These are phyloP conservation scores for Conops quadrifasciatus DNA, from an alignment of 2,888 invertebrate genomes.

Conservation along the genomic window DNA sequence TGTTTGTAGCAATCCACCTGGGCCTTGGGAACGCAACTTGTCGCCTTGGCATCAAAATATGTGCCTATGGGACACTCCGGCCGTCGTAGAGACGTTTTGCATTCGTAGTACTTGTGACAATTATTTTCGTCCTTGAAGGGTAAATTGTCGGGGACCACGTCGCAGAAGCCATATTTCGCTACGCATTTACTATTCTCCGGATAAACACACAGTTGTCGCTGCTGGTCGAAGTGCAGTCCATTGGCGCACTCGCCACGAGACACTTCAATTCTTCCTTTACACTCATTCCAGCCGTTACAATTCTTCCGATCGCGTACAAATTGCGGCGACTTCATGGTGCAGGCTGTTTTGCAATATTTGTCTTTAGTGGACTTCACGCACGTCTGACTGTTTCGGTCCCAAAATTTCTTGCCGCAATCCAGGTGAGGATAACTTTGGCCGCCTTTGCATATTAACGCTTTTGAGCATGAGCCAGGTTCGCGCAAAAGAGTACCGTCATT, in stretches of 20 bases:
- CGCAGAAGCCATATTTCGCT: conserved; percentile 49
- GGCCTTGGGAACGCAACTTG: conserved; percentile 46
- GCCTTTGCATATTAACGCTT: conserved; percentile 48
- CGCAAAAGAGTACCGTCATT: conserved; percentile 49
- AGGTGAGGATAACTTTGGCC: conserved; percentile 17
- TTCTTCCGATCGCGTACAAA: conserved; percentile 49
- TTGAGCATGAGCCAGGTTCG: conserved; percentile 52
- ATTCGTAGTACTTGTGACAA: conserved; percentile 50
- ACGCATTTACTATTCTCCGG: conserved; percentile 44
- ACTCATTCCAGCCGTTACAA: conserved; percentile 53
- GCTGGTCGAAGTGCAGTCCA: conserved; percentile 47
- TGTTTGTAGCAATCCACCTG: conserved; percentile 48
- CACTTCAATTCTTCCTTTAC: conserved; percentile 30
- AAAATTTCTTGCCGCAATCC: conserved; percentile 35
- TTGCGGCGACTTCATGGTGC: conserved; percentile 41
- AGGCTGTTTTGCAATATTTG: conserved; percentile 48
- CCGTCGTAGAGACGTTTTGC: conserved; percentile 31
- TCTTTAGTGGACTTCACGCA: conserved; percentile 44
- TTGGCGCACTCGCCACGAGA: conserved; percentile 44
- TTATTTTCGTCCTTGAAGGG: conserved; percentile 48
- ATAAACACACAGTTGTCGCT: conserved; percentile 46
- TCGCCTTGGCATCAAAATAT: conserved; percentile 47
- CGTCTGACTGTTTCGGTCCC: conserved; percentile 26
- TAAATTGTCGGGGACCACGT: conserved; percentile 45
- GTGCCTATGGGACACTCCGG: conserved; percentile 39